Evolutionary conservation across 2,888 invertebrate genomes (phyloP).

Genomic region (Rambutsinella grinnellia): DNA sequence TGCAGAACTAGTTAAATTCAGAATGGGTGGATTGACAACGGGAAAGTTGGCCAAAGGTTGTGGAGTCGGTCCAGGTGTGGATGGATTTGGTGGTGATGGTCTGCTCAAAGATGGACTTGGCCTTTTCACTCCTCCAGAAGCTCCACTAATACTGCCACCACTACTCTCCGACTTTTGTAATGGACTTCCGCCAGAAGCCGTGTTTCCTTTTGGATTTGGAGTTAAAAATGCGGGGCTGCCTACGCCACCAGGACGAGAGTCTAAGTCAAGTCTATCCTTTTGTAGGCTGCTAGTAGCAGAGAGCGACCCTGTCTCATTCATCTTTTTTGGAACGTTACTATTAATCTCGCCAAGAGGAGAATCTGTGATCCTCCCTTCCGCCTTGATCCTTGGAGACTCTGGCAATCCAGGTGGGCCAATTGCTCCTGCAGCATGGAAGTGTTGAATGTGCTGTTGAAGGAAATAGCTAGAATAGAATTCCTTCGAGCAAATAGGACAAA

Average conservation of each 20-base stretch:
- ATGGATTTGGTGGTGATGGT: conserved; percentile 66
- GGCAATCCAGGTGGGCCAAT: conserved; percentile 15
- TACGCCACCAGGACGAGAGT: conserved; percentile 5
- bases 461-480: conserved; percentile 81
- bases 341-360: conserved; percentile 49
- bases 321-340: conserved; percentile 43
- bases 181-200: conserved; percentile 19
- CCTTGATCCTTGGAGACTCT: conserved; percentile 40
- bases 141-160: background rate
- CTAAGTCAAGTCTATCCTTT: conserved; percentile 33
- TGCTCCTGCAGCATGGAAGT: conserved; percentile 72
- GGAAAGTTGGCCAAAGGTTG: conserved; percentile 43
- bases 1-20: conserved; percentile 69
- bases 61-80: conserved; percentile 54
- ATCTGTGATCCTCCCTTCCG: too few relatives aligned
- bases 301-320: conserved; percentile 35
- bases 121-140: conserved; percentile 47
- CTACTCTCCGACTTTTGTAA: conserved; percentile 24
- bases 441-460: conserved; percentile 79
- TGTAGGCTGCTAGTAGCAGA: conserved; percentile 27
- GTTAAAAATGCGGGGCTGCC: conserved; percentile 48
- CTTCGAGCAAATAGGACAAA: conserved; percentile 79
- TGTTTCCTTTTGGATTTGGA: conserved; percentile 55
- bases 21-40: conserved; percentile 41
- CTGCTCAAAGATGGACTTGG: conserved; percentile 69